Percentiles rank a stretch among this genome's conserved stretches.
Conservation (phyloP, 2,888 invertebrate species). For the Pollenia amentaria region DNA sequence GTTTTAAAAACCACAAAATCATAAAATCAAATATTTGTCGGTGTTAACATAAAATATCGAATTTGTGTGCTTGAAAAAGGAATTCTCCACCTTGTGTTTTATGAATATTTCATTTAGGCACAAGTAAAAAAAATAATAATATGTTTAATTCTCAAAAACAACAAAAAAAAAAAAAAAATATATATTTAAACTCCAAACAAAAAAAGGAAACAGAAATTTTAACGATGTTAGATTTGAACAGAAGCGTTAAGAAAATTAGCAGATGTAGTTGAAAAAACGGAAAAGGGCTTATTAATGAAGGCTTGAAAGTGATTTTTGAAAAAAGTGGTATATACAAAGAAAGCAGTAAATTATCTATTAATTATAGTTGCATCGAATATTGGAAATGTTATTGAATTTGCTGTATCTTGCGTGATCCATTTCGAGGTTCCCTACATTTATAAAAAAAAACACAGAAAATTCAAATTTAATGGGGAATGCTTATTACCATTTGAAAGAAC, state of each 20-base stretch:
- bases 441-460: too few relatives aligned
- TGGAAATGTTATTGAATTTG: too few relatives aligned
- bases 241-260: slow-evolving; percentile 10
- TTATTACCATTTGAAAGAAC: too few relatives aligned
- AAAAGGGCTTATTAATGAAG: too few relatives aligned
- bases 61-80: slow-evolving; percentile 23
- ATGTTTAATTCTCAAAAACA: slow-evolving; percentile 44
- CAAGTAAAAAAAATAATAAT: neutral
- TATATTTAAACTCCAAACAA: neutral
- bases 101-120: slow-evolving; percentile 69
- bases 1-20: slow-evolving; percentile 52
- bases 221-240: slow-evolving; percentile 19
- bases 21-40: slow-evolving; percentile 6
- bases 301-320: too few relatives aligned
- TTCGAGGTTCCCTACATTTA: too few relatives aligned
- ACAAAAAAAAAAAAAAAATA: too few relatives aligned
- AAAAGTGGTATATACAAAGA: too few relatives aligned
- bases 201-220: neutral
- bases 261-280: neutral
- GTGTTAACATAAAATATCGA: slow-evolving; percentile 32
- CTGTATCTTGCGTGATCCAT: too few relatives aligned
- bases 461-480: too few relatives aligned
- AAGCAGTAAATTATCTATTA: too few relatives aligned
- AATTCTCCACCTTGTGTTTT: slow-evolving; percentile 63
- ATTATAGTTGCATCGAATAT: too few relatives aligned